A percentile compares a stretch with the other conserved stretches of the same genome.
Conservation (phyloP, 1,140 invertebrate species). For the Proales similis region DNA sequence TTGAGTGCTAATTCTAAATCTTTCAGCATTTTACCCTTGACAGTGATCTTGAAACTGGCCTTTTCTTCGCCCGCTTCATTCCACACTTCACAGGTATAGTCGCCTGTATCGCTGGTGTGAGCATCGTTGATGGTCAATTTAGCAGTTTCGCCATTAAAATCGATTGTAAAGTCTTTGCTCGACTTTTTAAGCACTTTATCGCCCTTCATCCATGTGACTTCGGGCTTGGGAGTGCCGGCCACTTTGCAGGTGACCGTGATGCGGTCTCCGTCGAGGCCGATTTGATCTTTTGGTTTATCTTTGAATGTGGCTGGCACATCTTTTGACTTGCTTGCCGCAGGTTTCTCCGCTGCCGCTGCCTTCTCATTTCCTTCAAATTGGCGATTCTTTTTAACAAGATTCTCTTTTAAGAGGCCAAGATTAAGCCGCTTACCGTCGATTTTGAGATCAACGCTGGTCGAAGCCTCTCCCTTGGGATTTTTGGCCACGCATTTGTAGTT, state of each 20-base stretch:
- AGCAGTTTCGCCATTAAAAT: constrained; percentile 34
- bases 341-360: constrained; percentile 7
- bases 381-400: not conserved
- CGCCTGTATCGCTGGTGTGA: constrained; percentile 82
- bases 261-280: constrained; percentile 42
- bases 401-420: not conserved
- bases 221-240: constrained; percentile 46
- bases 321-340: not conserved
- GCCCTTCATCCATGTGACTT: constrained; percentile 12
- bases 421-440: constrained; percentile 15
- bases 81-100: constrained; percentile 80
- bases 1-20: not conserved
- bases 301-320: constrained; percentile 1
- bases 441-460: constrained; percentile 60
- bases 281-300: constrained; percentile 33
- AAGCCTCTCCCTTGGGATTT: constrained; percentile 80
- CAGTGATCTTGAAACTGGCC: constrained; percentile 44
- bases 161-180: constrained; percentile 17
- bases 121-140: constrained; percentile 83
- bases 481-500: constrained; percentile 75
- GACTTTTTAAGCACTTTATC: constrained; percentile 24
- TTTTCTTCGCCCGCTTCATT: constrained; percentile 75
- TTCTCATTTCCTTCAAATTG: constrained; percentile 2
- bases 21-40: constrained; percentile 38
- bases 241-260: constrained; percentile 47